These are phyloP conservation scores for Tetheella fluctuosa DNA, from an alignment of 2,888 invertebrate genomes.

Conservation along the genomic window DNA sequence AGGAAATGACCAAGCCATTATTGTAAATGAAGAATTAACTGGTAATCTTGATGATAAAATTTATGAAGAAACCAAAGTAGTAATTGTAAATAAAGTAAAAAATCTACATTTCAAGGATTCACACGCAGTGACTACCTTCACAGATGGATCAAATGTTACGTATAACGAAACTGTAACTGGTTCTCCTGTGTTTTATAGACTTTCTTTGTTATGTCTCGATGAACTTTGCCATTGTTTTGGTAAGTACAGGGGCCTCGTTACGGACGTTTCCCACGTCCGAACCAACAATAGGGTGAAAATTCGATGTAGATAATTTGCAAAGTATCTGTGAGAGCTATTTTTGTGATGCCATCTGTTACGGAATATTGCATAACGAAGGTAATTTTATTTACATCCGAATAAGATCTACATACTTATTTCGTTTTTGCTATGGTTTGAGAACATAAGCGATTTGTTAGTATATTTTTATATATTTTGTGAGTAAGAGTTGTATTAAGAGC, in stretches of 20 bases:
- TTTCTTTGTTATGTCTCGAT: conserved; percentile 80
- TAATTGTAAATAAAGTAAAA: conserved; percentile 4
- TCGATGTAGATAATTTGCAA: conserved; percentile 72
- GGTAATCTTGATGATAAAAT: conserved; percentile 5
- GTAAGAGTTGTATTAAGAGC: no score
- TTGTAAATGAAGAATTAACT: conserved; percentile 14
- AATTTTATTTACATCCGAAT: conserved; percentile 29
- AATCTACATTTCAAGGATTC: conserved; percentile 31
- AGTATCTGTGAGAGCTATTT: conserved; percentile 67
- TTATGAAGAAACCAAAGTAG: conserved; percentile 15
- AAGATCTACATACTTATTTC: conserved; percentile 1
- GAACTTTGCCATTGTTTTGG: conserved; percentile 82
- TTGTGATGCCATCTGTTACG: conserved; percentile 59
- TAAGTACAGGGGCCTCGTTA: conserved; percentile 58
- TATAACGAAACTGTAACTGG: conserved; percentile 66
- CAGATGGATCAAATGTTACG: conserved; percentile 61
- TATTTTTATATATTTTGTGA: background rate
- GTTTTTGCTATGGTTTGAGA: background rate
- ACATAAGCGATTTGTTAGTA: background rate
- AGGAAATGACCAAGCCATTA: conserved; percentile 33
- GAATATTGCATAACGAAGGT: conserved; percentile 57
- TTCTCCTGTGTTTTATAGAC: conserved; percentile 75
- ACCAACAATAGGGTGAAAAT: conserved; percentile 81
- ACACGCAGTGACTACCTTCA: conserved; percentile 49
- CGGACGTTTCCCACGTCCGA: conserved; percentile 73